Conservation (phyloP, 1,140 invertebrate species). For the Idris sp. region DNA sequence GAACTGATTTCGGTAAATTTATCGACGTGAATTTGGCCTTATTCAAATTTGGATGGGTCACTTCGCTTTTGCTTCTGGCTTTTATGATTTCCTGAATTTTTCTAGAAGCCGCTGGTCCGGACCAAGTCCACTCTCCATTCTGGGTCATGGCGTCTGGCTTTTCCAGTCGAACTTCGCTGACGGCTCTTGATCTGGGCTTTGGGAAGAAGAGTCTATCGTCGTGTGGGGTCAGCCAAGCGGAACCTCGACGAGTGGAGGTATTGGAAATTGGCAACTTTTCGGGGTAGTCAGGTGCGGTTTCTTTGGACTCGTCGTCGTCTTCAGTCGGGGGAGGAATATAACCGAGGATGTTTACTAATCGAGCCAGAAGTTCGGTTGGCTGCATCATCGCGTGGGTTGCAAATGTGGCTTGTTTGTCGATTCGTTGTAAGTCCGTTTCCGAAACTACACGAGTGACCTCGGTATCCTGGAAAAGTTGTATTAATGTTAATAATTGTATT, state of each 20-base stretch:
- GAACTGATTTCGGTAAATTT: constrained; percentile 67
- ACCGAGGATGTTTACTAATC: constrained; percentile 86
- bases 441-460: constrained; percentile 83
- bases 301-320: constrained; percentile 66
- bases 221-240: constrained; percentile 79
- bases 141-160: constrained; percentile 74
- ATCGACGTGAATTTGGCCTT: constrained; percentile 70
- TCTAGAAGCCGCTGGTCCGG: constrained; percentile 81
- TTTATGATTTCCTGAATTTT: constrained; percentile 80
- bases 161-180: constrained; percentile 75
- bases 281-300: constrained; percentile 79
- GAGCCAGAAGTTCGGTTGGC: constrained; percentile 84
- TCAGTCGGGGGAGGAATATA: constrained; percentile 80
- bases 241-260: constrained; percentile 75
- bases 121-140: constrained; percentile 83
- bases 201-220: constrained; percentile 74
- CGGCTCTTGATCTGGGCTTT: constrained; percentile 77
- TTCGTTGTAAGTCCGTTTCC: constrained; percentile 86
- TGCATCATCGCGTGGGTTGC: constrained; percentile 81
- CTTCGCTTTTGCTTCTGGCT: constrained; percentile 65
- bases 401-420: constrained; percentile 88
- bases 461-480: constrained; percentile 71
- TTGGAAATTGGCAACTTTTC: constrained; percentile 84
- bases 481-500: no score
- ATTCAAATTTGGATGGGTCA: constrained; percentile 43